Conservation (phyloP, 1,140 invertebrate species). For the Heliconius congener region DNA sequence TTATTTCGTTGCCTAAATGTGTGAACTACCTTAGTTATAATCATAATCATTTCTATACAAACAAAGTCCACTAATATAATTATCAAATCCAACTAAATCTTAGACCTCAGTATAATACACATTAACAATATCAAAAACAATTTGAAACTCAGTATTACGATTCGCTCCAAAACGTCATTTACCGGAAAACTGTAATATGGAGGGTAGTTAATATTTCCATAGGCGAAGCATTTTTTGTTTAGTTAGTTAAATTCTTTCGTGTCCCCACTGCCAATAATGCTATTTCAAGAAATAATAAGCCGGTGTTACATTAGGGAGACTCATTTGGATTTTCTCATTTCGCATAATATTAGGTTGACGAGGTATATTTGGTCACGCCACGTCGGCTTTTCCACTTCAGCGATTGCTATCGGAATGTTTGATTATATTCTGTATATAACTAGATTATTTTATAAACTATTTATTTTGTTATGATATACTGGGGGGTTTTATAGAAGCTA, state of each 20-base stretch:
- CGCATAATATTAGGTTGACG: constrained; percentile 62
- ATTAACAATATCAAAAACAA: constrained; percentile 7
- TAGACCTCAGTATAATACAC: neutral
- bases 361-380: constrained; percentile 63
- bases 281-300: constrained; percentile 62
- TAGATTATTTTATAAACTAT: constrained; percentile 28
- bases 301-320: constrained; percentile 55
- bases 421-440: constrained; percentile 45
- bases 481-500: neutral
- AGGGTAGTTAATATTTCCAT: constrained; percentile 27
- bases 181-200: constrained; percentile 25
- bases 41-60: neutral
- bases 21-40: neutral
- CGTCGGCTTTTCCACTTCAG: constrained; percentile 52
- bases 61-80: neutral
- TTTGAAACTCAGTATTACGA: neutral
- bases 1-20: neutral
- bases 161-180: constrained; percentile 17
- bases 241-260: constrained; percentile 44
- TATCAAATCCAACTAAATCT: neutral
- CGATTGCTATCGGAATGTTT: constrained; percentile 48
- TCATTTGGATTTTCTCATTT: constrained; percentile 67
- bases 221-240: constrained; percentile 32
- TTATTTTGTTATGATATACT: constrained; percentile 6
- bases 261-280: constrained; percentile 47